Percentiles rank a stretch among this genome's conserved stretches.
phyloP scores from a whole-genome alignment of 2,113 vertebrate genomes.

The Cochlearius cochlearius region DNA sequence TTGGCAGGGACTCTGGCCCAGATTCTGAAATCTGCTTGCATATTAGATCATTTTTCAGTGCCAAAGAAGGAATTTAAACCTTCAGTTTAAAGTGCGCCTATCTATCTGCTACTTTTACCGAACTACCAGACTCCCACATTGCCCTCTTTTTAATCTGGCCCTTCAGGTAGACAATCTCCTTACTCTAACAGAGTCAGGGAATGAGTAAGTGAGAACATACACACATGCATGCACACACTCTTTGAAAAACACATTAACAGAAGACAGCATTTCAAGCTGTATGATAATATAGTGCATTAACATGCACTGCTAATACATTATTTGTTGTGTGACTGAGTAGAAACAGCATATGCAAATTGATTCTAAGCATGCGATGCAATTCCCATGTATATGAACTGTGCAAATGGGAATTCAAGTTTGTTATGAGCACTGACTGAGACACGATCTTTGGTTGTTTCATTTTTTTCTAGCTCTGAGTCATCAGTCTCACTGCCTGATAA shows the following conservation, averaged over 20 bases:
- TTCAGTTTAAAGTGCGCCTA: not conserved
- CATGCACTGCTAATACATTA: constrained; percentile 38
- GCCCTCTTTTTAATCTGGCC: not conserved
- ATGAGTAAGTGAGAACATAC: not conserved
- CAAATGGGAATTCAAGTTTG: constrained; percentile 39
- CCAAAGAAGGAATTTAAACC: not conserved
- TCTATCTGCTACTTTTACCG: not conserved
- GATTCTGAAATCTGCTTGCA: constrained; percentile 1
- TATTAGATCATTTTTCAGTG: not conserved
- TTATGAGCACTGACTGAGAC: constrained; percentile 46
- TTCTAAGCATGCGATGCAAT: not conserved
- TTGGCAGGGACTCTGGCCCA: not conserved
- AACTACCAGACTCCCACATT: not conserved
- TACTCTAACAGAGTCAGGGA: not conserved
- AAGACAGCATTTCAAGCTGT: not conserved
- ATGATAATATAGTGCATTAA: not conserved
- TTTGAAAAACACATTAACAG: not conserved
- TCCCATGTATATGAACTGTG: constrained; percentile 34
- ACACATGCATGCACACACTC: not conserved
- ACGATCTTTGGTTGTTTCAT: not conserved
- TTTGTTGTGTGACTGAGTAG: constrained; percentile 45
- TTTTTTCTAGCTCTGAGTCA: constrained; percentile 42
- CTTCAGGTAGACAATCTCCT: not conserved
- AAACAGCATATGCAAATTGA: constrained; percentile 48
- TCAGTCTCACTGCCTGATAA: constrained; percentile 46